These are phyloP conservation scores for Nettapus auritus DNA, from an alignment of 2,113 vertebrate species.

Conservation along the genomic window DNA sequence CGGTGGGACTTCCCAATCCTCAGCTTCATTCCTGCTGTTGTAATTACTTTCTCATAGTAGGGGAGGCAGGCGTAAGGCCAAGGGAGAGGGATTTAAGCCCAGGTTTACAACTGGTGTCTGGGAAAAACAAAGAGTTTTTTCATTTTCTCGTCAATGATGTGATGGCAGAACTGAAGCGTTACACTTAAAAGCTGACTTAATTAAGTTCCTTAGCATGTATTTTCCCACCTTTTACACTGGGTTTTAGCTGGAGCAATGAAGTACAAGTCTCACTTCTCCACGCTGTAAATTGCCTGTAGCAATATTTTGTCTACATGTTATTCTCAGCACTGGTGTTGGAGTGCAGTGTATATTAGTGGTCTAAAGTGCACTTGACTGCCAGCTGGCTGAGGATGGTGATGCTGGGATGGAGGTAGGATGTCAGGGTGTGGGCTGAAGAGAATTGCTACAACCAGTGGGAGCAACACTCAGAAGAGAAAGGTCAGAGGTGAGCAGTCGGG, in stretches of 20 bases:
- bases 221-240: background rate
- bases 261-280: background rate
- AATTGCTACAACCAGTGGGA: background rate
- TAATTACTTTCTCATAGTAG: constrained; percentile 27
- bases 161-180: background rate
- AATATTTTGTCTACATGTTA: background rate
- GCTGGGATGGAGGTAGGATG: background rate
- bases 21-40: background rate
- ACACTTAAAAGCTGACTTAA: background rate
- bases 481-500: background rate
- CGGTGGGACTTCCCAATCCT: background rate
- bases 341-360: background rate
- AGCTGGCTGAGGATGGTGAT: background rate
- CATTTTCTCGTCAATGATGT: background rate
- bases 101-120: background rate
- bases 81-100: background rate
- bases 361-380: too few relatives aligned
- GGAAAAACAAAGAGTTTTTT: constrained; percentile 9
- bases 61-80: background rate
- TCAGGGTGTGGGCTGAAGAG: background rate
- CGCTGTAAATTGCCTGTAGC: background rate
- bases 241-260: background rate
- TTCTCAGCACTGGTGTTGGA: background rate
- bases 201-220: constrained; percentile 8
- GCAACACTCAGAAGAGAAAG: background rate